Conservation (phyloP, 2,113 vertebrate species). For the Lipophrys pholis region DNA sequence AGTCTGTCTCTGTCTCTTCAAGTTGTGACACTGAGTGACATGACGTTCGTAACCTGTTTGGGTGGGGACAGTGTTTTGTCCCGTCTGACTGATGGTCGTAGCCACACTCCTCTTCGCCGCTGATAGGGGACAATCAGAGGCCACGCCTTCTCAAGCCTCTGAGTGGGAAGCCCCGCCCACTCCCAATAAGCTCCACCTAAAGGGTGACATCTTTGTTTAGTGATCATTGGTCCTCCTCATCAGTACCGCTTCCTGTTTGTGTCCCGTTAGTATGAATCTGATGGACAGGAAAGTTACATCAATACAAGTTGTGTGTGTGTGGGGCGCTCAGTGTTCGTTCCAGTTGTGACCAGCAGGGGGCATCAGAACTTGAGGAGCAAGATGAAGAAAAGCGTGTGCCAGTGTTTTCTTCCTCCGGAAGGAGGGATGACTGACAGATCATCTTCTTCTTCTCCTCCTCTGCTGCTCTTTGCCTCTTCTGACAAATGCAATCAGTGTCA, state of each 20-base stretch:
- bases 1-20: too few species aligned
- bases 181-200: conserved; percentile 28
- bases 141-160: neutral
- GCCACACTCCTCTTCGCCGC: neutral
- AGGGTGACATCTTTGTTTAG: neutral
- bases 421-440: conserved; percentile 3
- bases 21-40: too few species aligned
- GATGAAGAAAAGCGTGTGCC: neutral
- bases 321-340: neutral
- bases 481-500: conserved; percentile 50
- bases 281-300: too few species aligned
- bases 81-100: neutral
- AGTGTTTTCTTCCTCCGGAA: conserved; percentile 3
- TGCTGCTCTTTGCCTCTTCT: conserved; percentile 32
- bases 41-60: conserved; percentile 19
- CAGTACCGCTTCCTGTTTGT: too few species aligned
- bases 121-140: conserved; percentile 12
- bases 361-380: neutral
- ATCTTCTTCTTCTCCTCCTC: conserved; percentile 6
- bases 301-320: too few species aligned
- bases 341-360: neutral
- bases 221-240: neutral
- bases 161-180: neutral
- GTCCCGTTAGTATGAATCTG: too few species aligned
- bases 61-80: neutral